Evolutionary conservation across 2,888 invertebrate species (phyloP), one percentile per base, ranked within the genome.

Genomic region (Microctonus aethiopoides): DNA sequence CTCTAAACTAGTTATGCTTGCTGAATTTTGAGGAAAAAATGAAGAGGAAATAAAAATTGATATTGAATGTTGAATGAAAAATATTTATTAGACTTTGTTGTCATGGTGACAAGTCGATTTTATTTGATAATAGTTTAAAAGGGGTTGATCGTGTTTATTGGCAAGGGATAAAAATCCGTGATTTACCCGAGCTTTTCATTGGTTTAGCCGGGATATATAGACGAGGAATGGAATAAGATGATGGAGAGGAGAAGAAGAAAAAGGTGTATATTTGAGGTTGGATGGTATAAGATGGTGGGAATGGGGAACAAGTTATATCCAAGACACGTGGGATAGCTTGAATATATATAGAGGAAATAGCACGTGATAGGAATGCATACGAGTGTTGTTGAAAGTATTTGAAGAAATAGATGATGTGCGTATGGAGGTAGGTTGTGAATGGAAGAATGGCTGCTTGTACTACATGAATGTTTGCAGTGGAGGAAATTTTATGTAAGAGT

Each of bases 281-380:
- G 72, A n/a, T 46, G n/a, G n/a, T 16, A 46, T 46, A 65, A 76
- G 73, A 77, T 78, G 75, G 76, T 71, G 72, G 76, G 73, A 62
- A 60, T n/a, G 32, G 51, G 74, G 77, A 78, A 77, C 80, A 78
- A 76, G 79, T 79, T 81, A 78, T 75, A 78, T 76, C 76, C 74
- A 66, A 73, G 76, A 69, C 56, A 63, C 39, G 67, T 52, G 68
- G 54, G 51, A 29, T n/a, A 54, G 75, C 74, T 76, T 74, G 75
- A 75, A 74, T 77, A 79, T 76, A 76, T 72, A 73, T n/a, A n/a
- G 75, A 75, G 80, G 77, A 74, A 75, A 72, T 73, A 72, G 77
- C 74, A 78, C 83, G 81, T 83, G 83, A 83, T 77, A 73, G 62
- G 83, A 83, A 81, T 83, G 77, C 69, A 69, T 72, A 69, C 65